Base-by-base conservation (phyloP, 2,888 invertebrate species). In the Mythimna albipuncta region DNA sequence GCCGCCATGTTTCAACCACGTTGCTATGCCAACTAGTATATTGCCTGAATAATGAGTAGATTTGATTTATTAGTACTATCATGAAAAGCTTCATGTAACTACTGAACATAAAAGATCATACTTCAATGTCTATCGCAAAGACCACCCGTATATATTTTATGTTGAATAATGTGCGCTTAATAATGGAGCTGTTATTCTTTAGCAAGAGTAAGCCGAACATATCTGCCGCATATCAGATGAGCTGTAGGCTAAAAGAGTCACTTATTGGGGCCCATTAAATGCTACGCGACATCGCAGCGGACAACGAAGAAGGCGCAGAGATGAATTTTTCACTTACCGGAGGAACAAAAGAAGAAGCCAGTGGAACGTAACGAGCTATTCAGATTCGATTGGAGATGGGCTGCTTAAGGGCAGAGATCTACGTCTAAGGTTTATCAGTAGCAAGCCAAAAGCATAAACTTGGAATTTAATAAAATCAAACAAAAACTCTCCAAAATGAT, bases 21-120 rank as follows among this genome's bases (percentile, higher is more conserved):
- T 81, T 79, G 67, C 69, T 32, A 81, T 79, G 83, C 79, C 75
- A 70, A 81, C 83, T 44, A 64, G 55, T 70, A 64, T 70, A 83
- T 74, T 64, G 74, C 64, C 64, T 83, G 79, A 79, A 83, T 81
- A 83, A 79, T 79, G 79, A 79, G 69, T 63, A 79, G 62, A 62
- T 74, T 74, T 74, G 80, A 83, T 81, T 79, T 83, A 83, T 74
- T 74, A 70, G 58, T 54, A 16, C 62, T 19, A 64, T 65, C 57
- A 69, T 66, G 65, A 55, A 69, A 55, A 50, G 35, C 57, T n/a
- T 69, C 79, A 64, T 54, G 38, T 73, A 54, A 69, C 32, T 57
- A 10, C 38, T 32, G 35, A 59, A 41, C 19, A 55, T 35, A 69
- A 66, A 69, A n/a, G 44, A 61, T 52, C 35, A 38, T 69, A 65